phyloP scores from a whole-genome alignment of 2,113 vertebrate species.

The Agapornis roseicollis region DNA sequence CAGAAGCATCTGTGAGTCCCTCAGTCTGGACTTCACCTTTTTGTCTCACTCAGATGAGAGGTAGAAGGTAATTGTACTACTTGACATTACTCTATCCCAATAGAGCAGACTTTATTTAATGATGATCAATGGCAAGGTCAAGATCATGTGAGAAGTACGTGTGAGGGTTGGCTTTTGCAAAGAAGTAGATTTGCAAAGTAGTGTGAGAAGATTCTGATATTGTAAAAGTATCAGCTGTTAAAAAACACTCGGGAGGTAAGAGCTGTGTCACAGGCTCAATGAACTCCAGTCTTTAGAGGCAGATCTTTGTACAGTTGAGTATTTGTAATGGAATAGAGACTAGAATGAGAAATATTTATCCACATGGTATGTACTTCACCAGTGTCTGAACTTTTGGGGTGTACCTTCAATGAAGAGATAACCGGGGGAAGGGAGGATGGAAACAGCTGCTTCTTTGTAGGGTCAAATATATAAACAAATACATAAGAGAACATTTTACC shows the following conservation, averaged over 20 bases:
- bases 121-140: background rate
- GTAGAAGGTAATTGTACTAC: background rate
- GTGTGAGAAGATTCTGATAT: background rate
- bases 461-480: background rate
- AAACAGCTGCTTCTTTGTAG: background rate
- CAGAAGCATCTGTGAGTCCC: background rate
- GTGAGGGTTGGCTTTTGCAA: background rate
- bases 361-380: background rate
- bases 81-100: background rate
- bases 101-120: background rate
- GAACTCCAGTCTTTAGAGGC: background rate
- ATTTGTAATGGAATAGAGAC: conserved; percentile 22
- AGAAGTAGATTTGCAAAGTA: background rate
- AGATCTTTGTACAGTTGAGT: background rate
- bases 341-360: background rate
- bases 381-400: background rate
- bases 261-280: background rate
- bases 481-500: background rate
- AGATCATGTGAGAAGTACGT: background rate
- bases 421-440: background rate
- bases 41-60: background rate
- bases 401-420: background rate
- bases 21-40: background rate
- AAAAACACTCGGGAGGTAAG: background rate
- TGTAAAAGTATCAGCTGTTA: background rate